Base-by-base conservation (phyloP, 2,888 invertebrate species). In the Dynastes maya region DNA sequence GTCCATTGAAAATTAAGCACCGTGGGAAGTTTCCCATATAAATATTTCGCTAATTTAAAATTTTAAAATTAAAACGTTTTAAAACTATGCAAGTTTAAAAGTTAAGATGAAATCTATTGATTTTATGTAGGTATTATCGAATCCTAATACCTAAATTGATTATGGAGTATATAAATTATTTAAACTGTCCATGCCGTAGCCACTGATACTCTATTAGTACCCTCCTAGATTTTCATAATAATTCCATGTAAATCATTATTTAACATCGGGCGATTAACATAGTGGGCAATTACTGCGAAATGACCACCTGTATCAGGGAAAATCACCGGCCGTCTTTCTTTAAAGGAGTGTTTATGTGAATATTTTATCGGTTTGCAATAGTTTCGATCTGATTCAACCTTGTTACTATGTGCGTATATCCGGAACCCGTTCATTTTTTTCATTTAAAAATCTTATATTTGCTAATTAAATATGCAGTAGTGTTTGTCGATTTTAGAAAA, bases 181-280 rank as follows among this genome's bases (percentile, higher is more conserved):
- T 55, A 55, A 51, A 51, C 51, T 13, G 51, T 51, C 51, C n/a
- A 2, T n/a, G 51, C 16, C 2, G n/a, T 55, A 55, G 11, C n/a
- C 53, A 55, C 16, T n/a, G 16, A 55, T 16, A 55, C 5, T 55
- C n/a, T n/a, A 13, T 8, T 55, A 55, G 3, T 55, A 16, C 5
- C 16, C 53, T 55, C 51, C 51, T 51, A 51, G 51, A 51, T 51
- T 51, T 51, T 51, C 11, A 51, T 51, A 51, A 51, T 51, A 51
- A 51, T 51, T n/a, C 51, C 51, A 51, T 55, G 16, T 55, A 55
- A n/a, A 55, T n/a, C n/a, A n/a, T 55, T 55, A 55, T 55, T 55
- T 55, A 3, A 55, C 53, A 55, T 16, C n/a, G 53, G n/a, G 53
- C 13, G 53, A n/a, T 55, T 55, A 55, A 55, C n/a, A 55, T 55